phyloP scores from a whole-genome alignment of 2,888 invertebrate species.

The Punctoribates punctum region DNA sequence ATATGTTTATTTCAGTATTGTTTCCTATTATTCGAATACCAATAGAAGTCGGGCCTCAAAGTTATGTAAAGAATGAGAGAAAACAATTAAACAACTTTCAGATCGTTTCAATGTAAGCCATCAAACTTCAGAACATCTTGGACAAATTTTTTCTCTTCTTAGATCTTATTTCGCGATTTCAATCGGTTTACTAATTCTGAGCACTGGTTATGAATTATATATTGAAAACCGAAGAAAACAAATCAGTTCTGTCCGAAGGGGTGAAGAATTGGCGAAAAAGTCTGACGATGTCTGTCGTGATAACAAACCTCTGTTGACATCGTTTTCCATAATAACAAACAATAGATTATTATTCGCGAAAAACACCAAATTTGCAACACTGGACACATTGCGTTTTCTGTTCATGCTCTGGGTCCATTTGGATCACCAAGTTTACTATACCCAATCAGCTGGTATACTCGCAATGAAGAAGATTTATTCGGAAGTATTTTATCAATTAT shows the following conservation, averaged over 20 bases:
- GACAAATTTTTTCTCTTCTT: not conserved
- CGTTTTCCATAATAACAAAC: slow-evolving; percentile 1
- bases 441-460: no score
- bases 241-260: not conserved
- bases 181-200: not conserved
- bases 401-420: no score
- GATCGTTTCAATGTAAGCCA: slow-evolving; percentile 11
- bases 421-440: no score
- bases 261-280: no score
- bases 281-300: not conserved
- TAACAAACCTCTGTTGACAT: not conserved
- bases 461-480: no score
- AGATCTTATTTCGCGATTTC: not conserved
- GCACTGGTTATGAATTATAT: not conserved
- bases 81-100: not conserved
- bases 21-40: not conserved
- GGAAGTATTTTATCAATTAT: no score
- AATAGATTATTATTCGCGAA: not conserved
- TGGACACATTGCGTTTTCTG: not conserved
- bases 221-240: no score
- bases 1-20: not conserved
- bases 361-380: not conserved
- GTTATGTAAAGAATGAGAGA: not conserved
- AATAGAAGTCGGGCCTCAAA: not conserved
- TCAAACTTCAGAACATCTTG: no score